These are phyloP conservation scores for Styela clava DNA, from an alignment of 23 tunicate genomes.

Conservation along the genomic window DNA sequence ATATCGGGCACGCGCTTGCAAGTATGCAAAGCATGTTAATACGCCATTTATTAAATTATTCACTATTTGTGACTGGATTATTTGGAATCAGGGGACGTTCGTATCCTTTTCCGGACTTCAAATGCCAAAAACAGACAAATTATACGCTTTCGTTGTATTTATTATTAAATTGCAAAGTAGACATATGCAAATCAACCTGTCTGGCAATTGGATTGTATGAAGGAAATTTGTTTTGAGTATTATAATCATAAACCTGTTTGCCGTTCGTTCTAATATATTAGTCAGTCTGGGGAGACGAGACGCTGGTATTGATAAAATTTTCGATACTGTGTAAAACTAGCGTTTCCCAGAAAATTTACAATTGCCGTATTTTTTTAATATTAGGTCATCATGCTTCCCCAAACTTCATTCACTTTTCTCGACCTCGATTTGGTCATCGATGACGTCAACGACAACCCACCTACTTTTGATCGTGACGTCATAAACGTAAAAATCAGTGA, in stretches of 20 bases:
- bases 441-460: constrained; percentile 57
- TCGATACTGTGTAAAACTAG: too few species aligned
- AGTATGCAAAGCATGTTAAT: neutral
- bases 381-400: constrained; percentile 13
- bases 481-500: constrained; percentile 45
- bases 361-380: too few species aligned
- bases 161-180: neutral
- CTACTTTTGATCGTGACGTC: constrained; percentile 36
- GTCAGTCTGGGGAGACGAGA: too few species aligned
- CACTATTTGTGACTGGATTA: neutral
- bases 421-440: constrained; percentile 40
- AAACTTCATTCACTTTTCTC: constrained; percentile 16
- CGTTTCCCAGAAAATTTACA: too few species aligned
- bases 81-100: neutral
- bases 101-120: neutral
- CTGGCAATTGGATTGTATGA: neutral
- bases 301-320: too few species aligned
- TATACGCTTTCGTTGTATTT: neutral
- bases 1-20: neutral
- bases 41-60: neutral
- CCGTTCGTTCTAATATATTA: too few species aligned
- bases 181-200: neutral
- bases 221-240: too few species aligned
- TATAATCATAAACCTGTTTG: too few species aligned
- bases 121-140: neutral